phyloP scores from a whole-genome alignment of 2,113 vertebrate species.

The Etheostoma cragini region DNA sequence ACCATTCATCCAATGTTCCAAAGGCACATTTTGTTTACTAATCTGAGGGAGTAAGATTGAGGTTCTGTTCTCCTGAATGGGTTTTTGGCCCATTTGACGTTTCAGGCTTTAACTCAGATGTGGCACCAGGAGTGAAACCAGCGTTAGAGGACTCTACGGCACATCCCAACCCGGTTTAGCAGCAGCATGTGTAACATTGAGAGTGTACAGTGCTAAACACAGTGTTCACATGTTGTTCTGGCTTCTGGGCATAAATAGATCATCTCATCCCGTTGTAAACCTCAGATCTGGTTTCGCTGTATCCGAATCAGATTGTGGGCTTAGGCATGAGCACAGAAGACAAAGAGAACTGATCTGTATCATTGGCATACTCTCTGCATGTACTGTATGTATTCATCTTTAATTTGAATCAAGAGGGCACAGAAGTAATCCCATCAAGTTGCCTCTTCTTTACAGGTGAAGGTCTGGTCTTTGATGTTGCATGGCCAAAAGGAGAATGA shows the following conservation, averaged over 20 bases:
- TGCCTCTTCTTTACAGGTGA: neutral
- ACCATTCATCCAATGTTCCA: no score
- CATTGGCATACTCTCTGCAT: neutral
- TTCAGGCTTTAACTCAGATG: neutral
- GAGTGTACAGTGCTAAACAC: neutral
- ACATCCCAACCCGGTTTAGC: conserved; percentile 20
- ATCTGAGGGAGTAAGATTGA: no score
- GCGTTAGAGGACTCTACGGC: neutral
- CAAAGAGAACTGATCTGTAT: conserved; percentile 27
- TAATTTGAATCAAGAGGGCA: conserved; percentile 1
- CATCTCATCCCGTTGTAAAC: conserved; percentile 39
- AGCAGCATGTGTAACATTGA: neutral
- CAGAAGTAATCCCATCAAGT: conserved; percentile 19
- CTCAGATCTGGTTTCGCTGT: conserved; percentile 14
- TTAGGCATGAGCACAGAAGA: neutral
- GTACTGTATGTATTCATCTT: conserved; percentile 4
- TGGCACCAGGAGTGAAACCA: neutral
- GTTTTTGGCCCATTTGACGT: neutral
- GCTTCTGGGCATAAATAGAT: conserved; percentile 41
- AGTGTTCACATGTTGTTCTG: conserved; percentile 24
- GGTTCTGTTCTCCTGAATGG: neutral
- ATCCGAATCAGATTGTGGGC: conserved; percentile 35
- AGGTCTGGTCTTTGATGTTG: conserved; percentile 3
- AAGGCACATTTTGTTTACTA: no score
- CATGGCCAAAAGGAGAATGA: neutral